phyloP scores from a whole-genome alignment of 1,140 invertebrate genomes.

The Achroia grisella region DNA sequence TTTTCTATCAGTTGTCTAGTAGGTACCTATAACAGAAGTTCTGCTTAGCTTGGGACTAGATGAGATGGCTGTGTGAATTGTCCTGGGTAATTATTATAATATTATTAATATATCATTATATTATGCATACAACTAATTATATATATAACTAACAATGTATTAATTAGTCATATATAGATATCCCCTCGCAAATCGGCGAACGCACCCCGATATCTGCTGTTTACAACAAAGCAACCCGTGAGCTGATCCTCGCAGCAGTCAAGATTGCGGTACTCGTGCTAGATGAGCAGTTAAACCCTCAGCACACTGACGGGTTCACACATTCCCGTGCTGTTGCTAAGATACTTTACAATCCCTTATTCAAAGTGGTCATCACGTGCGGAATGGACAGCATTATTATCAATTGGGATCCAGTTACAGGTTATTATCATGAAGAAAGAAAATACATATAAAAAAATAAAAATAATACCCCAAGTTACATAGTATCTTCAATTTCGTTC shows the following conservation, averaged over 20 bases:
- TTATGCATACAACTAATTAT: neutral
- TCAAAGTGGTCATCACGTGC: slow-evolving; percentile 79
- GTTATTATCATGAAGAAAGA: slow-evolving; percentile 28
- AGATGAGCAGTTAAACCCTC: slow-evolving; percentile 75
- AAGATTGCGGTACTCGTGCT: slow-evolving; percentile 76
- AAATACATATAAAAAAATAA: no score
- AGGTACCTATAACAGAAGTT: no score
- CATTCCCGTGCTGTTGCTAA: slow-evolving; percentile 78
- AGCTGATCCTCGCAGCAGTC: slow-evolving; percentile 76
- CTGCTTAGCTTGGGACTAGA: no score
- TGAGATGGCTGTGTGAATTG: no score
- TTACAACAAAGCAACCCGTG: slow-evolving; percentile 78
- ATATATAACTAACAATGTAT: neutral
- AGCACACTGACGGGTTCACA: slow-evolving; percentile 80
- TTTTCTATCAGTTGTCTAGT: no score
- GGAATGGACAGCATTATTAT: slow-evolving; percentile 83
- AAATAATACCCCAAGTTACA: no score
- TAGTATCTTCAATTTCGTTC: no score
- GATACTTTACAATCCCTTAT: slow-evolving; percentile 80
- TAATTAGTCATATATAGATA: slow-evolving; percentile 76
- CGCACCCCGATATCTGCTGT: slow-evolving; percentile 74
- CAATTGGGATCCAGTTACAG: slow-evolving; percentile 81
- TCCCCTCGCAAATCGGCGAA: slow-evolving; percentile 75
- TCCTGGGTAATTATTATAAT: no score
- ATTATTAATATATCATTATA: neutral